phyloP scores from a whole-genome alignment of 2,113 vertebrate genomes.

The Todiramphus saurophagus region DNA sequence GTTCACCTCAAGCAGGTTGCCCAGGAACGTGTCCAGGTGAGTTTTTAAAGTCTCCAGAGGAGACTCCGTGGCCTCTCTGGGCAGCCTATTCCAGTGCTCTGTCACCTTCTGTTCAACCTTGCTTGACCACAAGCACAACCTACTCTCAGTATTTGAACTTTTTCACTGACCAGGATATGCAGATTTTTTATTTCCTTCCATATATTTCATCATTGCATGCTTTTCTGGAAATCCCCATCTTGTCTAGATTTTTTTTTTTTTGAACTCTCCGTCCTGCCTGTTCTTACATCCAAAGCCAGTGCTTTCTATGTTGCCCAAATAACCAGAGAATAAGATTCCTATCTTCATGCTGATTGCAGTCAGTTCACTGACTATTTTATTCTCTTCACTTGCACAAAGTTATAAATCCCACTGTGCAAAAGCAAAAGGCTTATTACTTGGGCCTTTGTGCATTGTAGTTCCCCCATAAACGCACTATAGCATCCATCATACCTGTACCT shows the following conservation, averaged over 20 bases:
- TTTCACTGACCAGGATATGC: not conserved
- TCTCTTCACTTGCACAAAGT: not conserved
- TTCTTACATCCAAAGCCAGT: not conserved
- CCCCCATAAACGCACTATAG: accelerated
- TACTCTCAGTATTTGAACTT: not conserved
- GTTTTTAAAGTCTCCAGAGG: not conserved
- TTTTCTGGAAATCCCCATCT: not conserved
- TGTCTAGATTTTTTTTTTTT: not conserved
- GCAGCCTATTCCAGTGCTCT: not conserved
- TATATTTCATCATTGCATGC: not conserved
- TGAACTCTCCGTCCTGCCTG: not conserved
- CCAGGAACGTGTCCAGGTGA: not conserved
- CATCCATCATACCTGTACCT: not conserved
- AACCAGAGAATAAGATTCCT: not conserved
- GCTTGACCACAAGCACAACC: not conserved
- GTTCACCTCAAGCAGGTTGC: not conserved
- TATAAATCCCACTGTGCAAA: not conserved
- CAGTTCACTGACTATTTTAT: not conserved
- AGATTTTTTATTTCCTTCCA: not conserved
- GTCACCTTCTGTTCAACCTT: not conserved
- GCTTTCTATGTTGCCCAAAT: not conserved
- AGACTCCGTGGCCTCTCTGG: not conserved
- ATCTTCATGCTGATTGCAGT: not conserved
- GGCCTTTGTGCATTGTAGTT: not conserved
- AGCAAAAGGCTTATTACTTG: not conserved